A percentile compares a stretch with the other conserved stretches of the same genome.
These are phyloP conservation scores for Sebastes paucispinis DNA, from an alignment of 2,797 vertebrate species.

Conservation along the genomic window DNA sequence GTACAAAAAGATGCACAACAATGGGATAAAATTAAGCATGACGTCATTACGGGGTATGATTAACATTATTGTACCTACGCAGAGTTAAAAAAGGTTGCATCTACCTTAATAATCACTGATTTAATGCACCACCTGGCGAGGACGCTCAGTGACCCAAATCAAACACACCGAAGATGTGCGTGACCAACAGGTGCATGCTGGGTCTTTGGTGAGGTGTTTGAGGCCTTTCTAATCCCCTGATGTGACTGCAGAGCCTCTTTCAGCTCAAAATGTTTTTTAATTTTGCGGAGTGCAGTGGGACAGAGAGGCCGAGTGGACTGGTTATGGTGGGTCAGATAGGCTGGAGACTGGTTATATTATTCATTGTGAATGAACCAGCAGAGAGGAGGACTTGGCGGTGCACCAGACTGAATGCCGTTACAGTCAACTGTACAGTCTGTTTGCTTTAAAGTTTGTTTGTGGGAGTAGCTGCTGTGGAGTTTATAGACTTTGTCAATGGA, in stretches of 20 bases:
- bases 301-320: no score
- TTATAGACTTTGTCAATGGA: not conserved
- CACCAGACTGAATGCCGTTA: not conserved
- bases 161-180: not conserved
- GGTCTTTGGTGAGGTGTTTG: not conserved
- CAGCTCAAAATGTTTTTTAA: no score
- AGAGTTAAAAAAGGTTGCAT: not conserved
- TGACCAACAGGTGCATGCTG: not conserved
- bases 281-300: no score
- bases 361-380: not conserved
- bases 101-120: not conserved
- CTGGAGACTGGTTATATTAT: not conserved
- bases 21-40: not conserved
- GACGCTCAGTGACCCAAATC: not conserved
- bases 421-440: not conserved
- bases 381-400: not conserved
- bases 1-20: not conserved
- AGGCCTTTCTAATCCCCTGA: not conserved
- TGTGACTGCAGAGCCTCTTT: no score
- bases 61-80: not conserved
- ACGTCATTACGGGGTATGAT: not conserved
- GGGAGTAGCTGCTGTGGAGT: not conserved
- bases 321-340: not conserved
- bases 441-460: not conserved
- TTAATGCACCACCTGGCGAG: not conserved